Evolutionary conservation across 2,113 vertebrate genomes (phyloP).

Genomic region (Hippoglossus stenolepis): DNA sequence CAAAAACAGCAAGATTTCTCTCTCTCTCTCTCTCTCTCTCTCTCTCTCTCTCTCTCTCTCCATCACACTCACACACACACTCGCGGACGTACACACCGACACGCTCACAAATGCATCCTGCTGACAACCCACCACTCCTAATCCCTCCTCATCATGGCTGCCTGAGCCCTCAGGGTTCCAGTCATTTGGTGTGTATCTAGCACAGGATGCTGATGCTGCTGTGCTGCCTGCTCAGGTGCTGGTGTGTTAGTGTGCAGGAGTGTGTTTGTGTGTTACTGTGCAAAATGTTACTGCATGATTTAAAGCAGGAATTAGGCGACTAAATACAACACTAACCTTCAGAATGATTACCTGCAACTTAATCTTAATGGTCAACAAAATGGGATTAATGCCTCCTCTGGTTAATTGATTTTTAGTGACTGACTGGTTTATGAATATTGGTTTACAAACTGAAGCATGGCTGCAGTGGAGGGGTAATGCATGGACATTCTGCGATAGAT

Average conservation of each 20-base stretch:
- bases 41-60: conserved; percentile 8
- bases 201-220: conserved; percentile 52
- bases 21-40: conserved; percentile 28
- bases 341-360: conserved; percentile 34
- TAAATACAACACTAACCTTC: conserved; percentile 43
- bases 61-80: conserved; percentile 23
- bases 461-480: neutral
- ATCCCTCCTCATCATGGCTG: conserved; percentile 74
- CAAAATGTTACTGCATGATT: conserved; percentile 33
- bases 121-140: conserved; percentile 73
- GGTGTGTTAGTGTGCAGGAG: conserved; percentile 7
- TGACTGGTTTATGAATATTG: conserved; percentile 22
- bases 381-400: conserved; percentile 4
- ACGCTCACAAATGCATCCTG: conserved; percentile 65
- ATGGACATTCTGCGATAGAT: neutral
- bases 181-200: conserved; percentile 60
- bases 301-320: conserved; percentile 38
- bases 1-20: conserved; percentile 52
- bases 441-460: neutral
- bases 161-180: conserved; percentile 69
- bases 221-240: conserved; percentile 47
- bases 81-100: conserved; percentile 34
- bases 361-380: conserved; percentile 45
- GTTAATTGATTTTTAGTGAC: conserved; percentile 16
- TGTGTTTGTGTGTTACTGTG: neutral